A percentile compares a stretch with the other conserved stretches of the same genome.
These are phyloP conservation scores for Menura novaehollandiae DNA, from an alignment of 2,113 vertebrate species.

Conservation along the genomic window DNA sequence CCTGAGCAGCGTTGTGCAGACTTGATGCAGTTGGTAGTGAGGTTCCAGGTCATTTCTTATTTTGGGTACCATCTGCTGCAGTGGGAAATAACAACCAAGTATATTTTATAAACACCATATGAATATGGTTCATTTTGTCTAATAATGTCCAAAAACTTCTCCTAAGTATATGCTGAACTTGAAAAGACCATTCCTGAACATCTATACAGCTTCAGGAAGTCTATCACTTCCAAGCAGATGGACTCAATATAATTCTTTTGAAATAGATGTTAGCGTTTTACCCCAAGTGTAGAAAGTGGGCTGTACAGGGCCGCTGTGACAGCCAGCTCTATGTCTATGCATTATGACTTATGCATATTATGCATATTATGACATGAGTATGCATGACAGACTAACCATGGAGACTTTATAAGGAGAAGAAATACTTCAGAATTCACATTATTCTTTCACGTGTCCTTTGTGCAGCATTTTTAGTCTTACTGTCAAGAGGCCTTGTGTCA, in stretches of 20 bases:
- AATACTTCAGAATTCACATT: neutral
- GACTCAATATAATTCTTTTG: neutral
- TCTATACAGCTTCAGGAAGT: neutral
- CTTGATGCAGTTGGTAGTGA: constrained; percentile 14
- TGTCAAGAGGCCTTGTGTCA: neutral
- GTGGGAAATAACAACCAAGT: constrained; percentile 11
- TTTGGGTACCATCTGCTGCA: constrained; percentile 53
- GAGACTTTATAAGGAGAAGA: neutral
- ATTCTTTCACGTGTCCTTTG: neutral
- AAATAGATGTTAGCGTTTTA: neutral
- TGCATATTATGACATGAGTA: constrained; percentile 27
- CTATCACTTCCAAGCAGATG: constrained; percentile 12
- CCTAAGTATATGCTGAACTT: neutral
- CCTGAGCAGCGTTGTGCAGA: neutral
- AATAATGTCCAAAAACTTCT: neutral
- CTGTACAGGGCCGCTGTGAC: neutral
- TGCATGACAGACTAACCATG: neutral
- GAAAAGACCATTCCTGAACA: constrained; percentile 27
- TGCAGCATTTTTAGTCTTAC: neutral
- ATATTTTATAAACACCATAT: constrained; percentile 46
- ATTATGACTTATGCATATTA: constrained; percentile 39
- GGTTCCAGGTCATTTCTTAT: constrained; percentile 52
- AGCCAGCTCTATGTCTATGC: neutral
- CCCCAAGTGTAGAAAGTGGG: neutral
- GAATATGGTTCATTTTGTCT: neutral